phyloP scores from a whole-genome alignment of 2,113 vertebrate species.

The Chlorodrepanis virens region DNA sequence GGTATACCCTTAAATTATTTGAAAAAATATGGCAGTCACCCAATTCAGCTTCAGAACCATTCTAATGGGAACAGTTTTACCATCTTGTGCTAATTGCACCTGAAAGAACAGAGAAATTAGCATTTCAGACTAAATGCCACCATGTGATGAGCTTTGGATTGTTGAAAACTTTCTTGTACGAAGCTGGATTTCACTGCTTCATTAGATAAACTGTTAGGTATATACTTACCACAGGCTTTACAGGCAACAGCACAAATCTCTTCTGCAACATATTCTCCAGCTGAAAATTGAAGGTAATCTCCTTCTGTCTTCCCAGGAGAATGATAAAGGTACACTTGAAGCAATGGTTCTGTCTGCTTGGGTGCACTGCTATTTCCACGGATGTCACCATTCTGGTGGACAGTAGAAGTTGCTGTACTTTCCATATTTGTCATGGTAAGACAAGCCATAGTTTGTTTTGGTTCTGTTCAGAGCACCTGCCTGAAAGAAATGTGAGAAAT shows the following conservation, averaged over 20 bases:
- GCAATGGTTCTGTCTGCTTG: constrained; percentile 70
- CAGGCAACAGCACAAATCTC: constrained; percentile 88
- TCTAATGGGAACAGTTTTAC: background rate
- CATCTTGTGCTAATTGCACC: background rate
- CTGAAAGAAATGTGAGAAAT: constrained; percentile 30
- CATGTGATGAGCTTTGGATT: background rate
- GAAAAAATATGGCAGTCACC: background rate
- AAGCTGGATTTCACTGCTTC: background rate
- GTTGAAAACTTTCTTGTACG: background rate
- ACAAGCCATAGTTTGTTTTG: constrained; percentile 78
- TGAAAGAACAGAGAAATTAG: background rate
- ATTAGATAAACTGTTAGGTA: background rate
- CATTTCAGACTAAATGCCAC: background rate
- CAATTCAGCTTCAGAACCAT: background rate
- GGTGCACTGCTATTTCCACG: constrained; percentile 45
- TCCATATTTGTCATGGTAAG: constrained; percentile 86
- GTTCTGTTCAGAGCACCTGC: constrained; percentile 60
- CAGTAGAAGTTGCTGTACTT: constrained; percentile 49
- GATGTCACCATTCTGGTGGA: constrained; percentile 73
- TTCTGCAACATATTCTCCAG: constrained; percentile 87
- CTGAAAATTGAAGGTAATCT: constrained; percentile 77
- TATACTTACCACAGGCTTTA: constrained; percentile 87
- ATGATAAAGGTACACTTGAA: constrained; percentile 86
- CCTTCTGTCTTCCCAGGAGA: constrained; percentile 65
- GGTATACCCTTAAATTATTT: background rate